Base-by-base conservation (phyloP, 2,797 vertebrate genomes). In the Ptychobarbus kaznakovi region DNA sequence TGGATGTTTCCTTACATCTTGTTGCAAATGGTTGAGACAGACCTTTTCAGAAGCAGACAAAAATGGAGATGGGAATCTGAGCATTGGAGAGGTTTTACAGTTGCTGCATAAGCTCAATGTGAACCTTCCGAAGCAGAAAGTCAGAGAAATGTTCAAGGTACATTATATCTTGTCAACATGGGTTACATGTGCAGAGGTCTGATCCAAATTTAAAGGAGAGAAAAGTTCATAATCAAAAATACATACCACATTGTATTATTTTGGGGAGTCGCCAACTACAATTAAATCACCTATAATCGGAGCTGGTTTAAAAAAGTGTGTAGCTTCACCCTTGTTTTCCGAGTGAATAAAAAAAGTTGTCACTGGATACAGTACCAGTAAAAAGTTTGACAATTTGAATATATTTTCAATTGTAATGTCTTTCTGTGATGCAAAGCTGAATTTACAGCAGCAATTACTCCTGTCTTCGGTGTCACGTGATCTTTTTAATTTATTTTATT, bases 21-120 rank as follows among this genome's bases (percentile, higher is more conserved):
- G 73, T 20, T 91, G 91, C 90, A 99, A 92, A 86, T 99, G 98
- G 98, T 94, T 99, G 93, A 97, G 97, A 92, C 98, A 99, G 95
- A 99, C 98, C 0, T 99, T 99, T 65, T 97, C 97, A 0, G 98
- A 99, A 89, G 98, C 98, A 0, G 98, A 99, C 92, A 99, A 99
- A 92, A 99, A 99, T 0, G 96, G 98, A 1, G 97, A 99, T 0
- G 97, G 98, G 53, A 96, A 96, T 83, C 92, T 99, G 91, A 99
- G 97, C 94, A 96, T 99, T 3, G 94, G 94, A 1, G 98, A 99
- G 89, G 97, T 99, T 80, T 96, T 98, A 81, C 98, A 98, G 91
- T 95, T 99, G 63, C 96, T 99, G 87, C 98, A 98, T 93, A 99
- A 99, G 86, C 96, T 99, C 88, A 99, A 99, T 1, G 98, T 99